These are phyloP conservation scores for Tenebrio molitor DNA, from an alignment of 1,140 invertebrate species.

Conservation along the genomic window DNA sequence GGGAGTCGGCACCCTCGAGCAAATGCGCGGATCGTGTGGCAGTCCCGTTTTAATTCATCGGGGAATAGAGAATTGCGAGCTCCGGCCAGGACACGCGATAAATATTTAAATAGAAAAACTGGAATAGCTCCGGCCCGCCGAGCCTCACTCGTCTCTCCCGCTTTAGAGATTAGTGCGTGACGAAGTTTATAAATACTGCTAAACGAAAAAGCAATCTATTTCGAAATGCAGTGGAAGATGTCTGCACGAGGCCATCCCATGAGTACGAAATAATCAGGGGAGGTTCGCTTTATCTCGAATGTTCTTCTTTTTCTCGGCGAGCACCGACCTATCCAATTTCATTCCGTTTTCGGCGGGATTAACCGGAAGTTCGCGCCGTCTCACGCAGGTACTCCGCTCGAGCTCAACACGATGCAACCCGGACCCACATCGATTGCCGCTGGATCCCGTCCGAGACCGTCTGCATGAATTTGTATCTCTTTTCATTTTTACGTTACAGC, in stretches of 20 bases:
- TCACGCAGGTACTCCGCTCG: too few species aligned
- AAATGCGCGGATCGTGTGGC: conserved; percentile 49
- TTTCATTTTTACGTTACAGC: too few species aligned
- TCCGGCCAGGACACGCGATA: conserved; percentile 48
- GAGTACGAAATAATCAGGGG: conserved; percentile 21
- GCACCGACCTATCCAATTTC: conserved; percentile 11
- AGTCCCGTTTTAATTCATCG: conserved; percentile 49
- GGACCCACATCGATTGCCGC: too few species aligned
- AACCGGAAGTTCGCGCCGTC: too few species aligned
- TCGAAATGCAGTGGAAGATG: conserved; percentile 24
- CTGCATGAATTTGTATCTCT: too few species aligned
- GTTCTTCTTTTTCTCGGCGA: not conserved
- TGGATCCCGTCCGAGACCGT: too few species aligned
- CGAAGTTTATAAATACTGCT: conserved; percentile 53
- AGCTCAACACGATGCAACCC: too few species aligned
- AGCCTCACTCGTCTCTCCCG: conserved; percentile 30
- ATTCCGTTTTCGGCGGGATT: conserved; percentile 6
- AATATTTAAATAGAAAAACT: conserved; percentile 51
- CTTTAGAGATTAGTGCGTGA: conserved; percentile 51
- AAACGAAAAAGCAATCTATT: conserved; percentile 53
- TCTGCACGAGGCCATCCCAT: conserved; percentile 9
- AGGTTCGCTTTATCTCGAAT: conserved; percentile 9
- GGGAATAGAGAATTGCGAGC: conserved; percentile 47
- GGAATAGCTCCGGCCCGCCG: conserved; percentile 14
- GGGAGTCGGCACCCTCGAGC: not conserved